Conservation (phyloP, 53 echinoderm and acorn worm genomes). For the Astropecten irregularis region DNA sequence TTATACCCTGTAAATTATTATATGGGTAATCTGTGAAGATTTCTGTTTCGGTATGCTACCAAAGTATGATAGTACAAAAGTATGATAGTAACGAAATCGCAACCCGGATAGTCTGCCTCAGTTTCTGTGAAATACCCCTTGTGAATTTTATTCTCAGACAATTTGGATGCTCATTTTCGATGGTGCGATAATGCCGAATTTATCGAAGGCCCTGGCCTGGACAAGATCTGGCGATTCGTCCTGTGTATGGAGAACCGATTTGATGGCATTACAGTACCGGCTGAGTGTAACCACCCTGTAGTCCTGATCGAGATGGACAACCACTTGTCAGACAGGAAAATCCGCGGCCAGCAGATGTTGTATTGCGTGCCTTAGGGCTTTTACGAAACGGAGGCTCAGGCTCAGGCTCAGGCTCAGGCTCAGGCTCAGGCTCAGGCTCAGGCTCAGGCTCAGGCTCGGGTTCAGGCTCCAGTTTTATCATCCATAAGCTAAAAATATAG, state of each 20-base stretch:
- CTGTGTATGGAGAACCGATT: not conserved
- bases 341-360: not conserved
- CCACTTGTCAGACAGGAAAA: not conserved
- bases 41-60: no score
- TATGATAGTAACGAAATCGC: not conserved
- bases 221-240: not conserved
- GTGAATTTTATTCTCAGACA: not conserved
- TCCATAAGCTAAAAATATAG: no score
- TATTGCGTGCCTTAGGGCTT: not conserved
- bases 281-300: not conserved
- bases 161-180: not conserved
- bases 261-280: not conserved
- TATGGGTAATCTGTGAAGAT: no score
- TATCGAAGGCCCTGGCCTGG: not conserved
- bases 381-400: no score
- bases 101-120: not conserved
- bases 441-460: no score
- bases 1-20: no score
- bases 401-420: no score
- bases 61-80: no score
- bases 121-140: not conserved
- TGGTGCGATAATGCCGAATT: not conserved
- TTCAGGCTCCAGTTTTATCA: no score
- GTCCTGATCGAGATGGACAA: not conserved
- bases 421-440: no score